Evolutionary conservation across 30 jellyfish, hydroid and myxozoan species (phyloP).

Genomic region (Aurelia coerulea): DNA sequence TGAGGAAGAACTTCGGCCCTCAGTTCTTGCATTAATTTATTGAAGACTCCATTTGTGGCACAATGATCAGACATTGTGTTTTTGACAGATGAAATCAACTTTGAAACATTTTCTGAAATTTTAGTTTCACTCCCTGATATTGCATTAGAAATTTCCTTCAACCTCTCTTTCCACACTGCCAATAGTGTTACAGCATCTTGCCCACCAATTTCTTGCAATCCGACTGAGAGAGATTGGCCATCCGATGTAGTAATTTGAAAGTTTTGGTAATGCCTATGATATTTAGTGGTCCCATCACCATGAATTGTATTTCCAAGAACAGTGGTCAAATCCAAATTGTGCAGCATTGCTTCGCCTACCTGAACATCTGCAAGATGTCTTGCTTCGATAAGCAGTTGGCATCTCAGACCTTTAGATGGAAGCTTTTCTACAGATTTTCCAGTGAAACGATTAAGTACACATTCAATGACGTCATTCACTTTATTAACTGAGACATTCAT

Average conservation of each 20-base stretch:
- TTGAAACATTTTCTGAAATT: too few relatives aligned
- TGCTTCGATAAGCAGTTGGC: constrained; percentile 11
- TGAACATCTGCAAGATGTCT: constrained; percentile 13
- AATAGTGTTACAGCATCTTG: too few relatives aligned
- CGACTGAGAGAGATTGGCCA: too few relatives aligned
- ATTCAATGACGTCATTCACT: background rate
- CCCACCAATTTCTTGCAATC: too few relatives aligned
- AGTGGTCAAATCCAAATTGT: background rate
- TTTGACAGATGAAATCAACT: too few relatives aligned
- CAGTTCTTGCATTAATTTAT: background rate
- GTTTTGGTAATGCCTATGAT: constrained; percentile 18
- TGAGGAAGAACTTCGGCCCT: background rate
- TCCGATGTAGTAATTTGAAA: too few relatives aligned
- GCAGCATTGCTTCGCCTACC: constrained; percentile 13
- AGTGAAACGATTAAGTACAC: constrained; percentile 1
- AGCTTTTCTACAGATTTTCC: background rate
- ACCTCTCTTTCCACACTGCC: too few relatives aligned
- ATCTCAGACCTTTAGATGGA: constrained; percentile 33
- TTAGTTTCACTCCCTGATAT: too few relatives aligned
- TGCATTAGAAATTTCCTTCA: too few relatives aligned
- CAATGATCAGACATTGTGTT: too few relatives aligned
- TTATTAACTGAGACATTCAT: background rate
- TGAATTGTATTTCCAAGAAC: constrained; percentile 28
- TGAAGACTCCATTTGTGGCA: background rate
- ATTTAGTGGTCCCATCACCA: constrained; percentile 60